These are phyloP conservation scores for Dendronephthya gigantea DNA, from an alignment of 64 coral and sea anemone species.

Conservation along the genomic window DNA sequence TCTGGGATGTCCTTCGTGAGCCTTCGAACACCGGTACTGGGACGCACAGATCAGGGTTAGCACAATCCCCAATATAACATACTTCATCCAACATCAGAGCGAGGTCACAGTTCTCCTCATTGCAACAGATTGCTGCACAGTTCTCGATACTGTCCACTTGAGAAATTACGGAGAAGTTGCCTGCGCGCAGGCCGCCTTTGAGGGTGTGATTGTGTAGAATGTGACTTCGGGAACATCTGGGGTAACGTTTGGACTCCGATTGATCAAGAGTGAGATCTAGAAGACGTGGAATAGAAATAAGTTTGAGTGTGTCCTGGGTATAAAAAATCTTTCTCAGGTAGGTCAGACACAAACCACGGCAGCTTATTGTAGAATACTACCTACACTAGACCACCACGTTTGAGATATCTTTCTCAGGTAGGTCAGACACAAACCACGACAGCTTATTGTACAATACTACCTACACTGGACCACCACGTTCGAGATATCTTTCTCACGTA, in stretches of 20 bases:
- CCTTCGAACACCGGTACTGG: conserved; percentile 50
- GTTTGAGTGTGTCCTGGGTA: background rate
- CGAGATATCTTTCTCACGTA: too few species aligned
- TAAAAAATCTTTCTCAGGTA: too few species aligned
- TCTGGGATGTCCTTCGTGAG: conserved; percentile 43
- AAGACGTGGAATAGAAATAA: background rate
- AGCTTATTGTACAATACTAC: too few species aligned
- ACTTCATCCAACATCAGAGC: conserved; percentile 78
- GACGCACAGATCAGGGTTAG: conserved; percentile 78
- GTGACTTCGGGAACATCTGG: conserved; percentile 84
- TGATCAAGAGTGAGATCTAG: conserved; percentile 11
- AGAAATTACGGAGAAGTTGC: conserved; percentile 87
- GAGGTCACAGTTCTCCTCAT: conserved; percentile 79
- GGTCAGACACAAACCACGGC: too few species aligned
- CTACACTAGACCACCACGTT: too few species aligned
- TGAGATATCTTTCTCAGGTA: too few species aligned
- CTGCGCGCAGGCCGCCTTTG: conserved; percentile 76
- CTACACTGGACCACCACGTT: too few species aligned
- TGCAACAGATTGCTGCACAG: conserved; percentile 89
- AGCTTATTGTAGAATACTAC: too few species aligned
- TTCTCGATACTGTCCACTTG: conserved; percentile 98
- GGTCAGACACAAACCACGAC: too few species aligned
- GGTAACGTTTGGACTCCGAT: conserved; percentile 16
- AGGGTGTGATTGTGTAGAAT: conserved; percentile 92
- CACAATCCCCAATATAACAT: conserved; percentile 94